Percentiles rank a stretch among this genome's conserved stretches.
phyloP scores from a whole-genome alignment of 64 coral and sea anemone genomes.

The Anthopleura sola region DNA sequence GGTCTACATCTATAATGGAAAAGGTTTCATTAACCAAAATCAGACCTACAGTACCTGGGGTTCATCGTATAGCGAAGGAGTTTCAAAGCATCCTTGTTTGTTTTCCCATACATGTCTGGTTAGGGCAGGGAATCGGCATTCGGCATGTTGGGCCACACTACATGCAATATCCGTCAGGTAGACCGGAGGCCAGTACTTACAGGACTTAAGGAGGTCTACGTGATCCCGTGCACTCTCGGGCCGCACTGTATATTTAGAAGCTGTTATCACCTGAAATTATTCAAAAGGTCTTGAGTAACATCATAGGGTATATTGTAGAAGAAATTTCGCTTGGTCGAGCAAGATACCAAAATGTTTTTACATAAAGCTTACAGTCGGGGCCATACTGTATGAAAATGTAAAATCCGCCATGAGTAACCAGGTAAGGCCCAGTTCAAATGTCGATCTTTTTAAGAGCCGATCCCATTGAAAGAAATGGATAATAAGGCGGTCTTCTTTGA shows the following conservation, averaged over 20 bases:
- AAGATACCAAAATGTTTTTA: no score
- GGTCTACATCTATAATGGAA: no score
- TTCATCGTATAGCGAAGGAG: not conserved
- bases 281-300: not conserved
- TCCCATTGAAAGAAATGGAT: no score
- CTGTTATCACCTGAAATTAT: conserved; percentile 6
- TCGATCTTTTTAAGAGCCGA: no score
- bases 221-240: conserved; percentile 30
- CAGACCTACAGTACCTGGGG: conserved; percentile 8
- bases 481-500: no score
- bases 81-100: conserved; percentile 25
- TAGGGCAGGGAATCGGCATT: not conserved
- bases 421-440: no score
- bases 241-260: conserved; percentile 1
- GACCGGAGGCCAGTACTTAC: conserved; percentile 27
- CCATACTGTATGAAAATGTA: no score
- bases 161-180: conserved; percentile 21
- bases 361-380: no score
- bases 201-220: conserved; percentile 11
- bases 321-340: no score
- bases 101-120: conserved; percentile 9
- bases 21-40: not conserved
- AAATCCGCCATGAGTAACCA: no score
- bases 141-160: conserved; percentile 15
- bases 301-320: not conserved